Evolutionary conservation across 2,888 invertebrate species (phyloP).

Genomic region (Trissolcus japonicus): DNA sequence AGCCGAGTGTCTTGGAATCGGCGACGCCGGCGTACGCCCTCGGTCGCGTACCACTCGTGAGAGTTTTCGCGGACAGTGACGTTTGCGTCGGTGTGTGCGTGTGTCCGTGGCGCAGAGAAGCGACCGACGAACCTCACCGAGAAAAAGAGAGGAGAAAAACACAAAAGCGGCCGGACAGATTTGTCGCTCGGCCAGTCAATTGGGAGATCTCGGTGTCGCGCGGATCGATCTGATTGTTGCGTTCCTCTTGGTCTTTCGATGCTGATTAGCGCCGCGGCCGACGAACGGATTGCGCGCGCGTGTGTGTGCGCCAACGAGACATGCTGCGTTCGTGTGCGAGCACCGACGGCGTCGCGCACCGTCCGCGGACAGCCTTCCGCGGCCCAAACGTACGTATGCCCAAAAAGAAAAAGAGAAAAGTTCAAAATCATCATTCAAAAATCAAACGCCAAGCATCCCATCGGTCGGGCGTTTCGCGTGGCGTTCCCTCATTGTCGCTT

Average conservation of each 20-base stretch:
- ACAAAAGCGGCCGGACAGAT: not conserved
- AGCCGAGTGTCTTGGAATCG: conserved; percentile 2
- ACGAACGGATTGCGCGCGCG: conserved; percentile 36
- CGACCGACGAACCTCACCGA: not conserved
- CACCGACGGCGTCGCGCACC: conserved; percentile 36
- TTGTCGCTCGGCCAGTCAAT: not conserved
- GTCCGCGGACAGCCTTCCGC: conserved; percentile 23
- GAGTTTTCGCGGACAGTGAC: conserved; percentile 32
- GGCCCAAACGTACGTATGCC: conserved; percentile 24
- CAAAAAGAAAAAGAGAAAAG: not conserved
- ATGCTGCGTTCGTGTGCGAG: conserved; percentile 32
- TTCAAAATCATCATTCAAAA: no score
- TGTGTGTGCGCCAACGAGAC: conserved; percentile 41
- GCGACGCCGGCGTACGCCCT: conserved; percentile 30
- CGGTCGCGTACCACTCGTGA: conserved; percentile 4
- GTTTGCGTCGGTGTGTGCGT: conserved; percentile 37
- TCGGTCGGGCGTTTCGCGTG: no score
- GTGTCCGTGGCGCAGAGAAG: conserved; percentile 2
- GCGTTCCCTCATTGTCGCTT: no score
- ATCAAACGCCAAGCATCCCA: no score
- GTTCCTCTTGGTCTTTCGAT: conserved; percentile 34
- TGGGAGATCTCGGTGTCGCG: not conserved
- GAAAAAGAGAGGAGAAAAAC: no score
- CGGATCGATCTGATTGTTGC: conserved; percentile 37
- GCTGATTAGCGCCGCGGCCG: conserved; percentile 45